Conservation (phyloP, 2,888 invertebrate genomes). For the Euplagia quadripunctaria region DNA sequence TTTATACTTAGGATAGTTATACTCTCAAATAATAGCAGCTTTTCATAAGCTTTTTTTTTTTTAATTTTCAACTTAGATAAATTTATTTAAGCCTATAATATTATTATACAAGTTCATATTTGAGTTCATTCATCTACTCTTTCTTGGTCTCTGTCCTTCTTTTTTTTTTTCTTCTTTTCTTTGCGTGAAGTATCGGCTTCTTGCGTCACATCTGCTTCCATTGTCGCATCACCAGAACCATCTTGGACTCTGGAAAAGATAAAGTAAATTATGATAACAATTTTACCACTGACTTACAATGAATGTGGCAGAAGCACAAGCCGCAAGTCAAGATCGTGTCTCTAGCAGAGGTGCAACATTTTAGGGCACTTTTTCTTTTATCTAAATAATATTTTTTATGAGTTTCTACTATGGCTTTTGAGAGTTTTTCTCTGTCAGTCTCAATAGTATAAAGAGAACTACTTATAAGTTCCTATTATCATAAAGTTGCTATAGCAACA, state of each 20-base stretch:
- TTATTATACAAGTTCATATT: constrained; percentile 37
- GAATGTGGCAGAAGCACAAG: too few species aligned
- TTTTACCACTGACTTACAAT: too few species aligned
- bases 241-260: constrained; percentile 61
- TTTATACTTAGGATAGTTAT: background rate
- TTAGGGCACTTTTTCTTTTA: too few species aligned
- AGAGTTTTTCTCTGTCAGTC: too few species aligned
- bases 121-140: constrained; percentile 71
- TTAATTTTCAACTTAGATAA: constrained; percentile 1
- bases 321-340: too few species aligned
- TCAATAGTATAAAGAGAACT: too few species aligned
- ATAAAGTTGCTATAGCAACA: background rate
- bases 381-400: too few species aligned
- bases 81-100: constrained; percentile 30
- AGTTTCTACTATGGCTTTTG: too few species aligned
- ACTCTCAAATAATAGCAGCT: constrained; percentile 1
- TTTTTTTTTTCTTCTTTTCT: constrained; percentile 93
- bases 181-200: constrained; percentile 83
- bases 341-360: too few species aligned
- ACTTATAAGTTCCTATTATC: background rate
- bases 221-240: constrained; percentile 70
- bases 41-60: constrained; percentile 2
- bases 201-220: constrained; percentile 70
- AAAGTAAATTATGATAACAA: background rate
- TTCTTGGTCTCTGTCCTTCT: constrained; percentile 90